Conservation (phyloP, 2,797 vertebrate genomes). For the Selene dorsalis region DNA sequence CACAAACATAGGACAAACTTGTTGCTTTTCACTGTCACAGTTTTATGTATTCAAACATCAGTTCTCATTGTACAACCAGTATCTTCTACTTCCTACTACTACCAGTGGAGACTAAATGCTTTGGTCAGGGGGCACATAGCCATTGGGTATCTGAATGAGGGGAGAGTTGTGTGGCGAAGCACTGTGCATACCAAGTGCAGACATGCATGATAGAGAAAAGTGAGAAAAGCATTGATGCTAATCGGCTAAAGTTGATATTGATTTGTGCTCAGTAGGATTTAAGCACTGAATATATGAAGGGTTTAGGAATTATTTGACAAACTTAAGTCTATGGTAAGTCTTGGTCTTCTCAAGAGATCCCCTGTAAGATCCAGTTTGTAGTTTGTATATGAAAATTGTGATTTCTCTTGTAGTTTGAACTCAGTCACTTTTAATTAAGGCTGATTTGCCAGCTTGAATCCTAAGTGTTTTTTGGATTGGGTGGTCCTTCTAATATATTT, state of each 20-base stretch:
- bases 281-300: not conserved
- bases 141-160: constrained; percentile 32
- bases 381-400: constrained; percentile 20
- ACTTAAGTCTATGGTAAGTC: not conserved
- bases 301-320: constrained; percentile 9
- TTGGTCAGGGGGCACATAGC: constrained; percentile 42
- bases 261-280: constrained; percentile 10
- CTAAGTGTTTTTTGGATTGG: constrained; percentile 48
- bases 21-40: constrained; percentile 11
- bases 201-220: constrained; percentile 28
- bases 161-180: constrained; percentile 11
- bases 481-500: constrained; percentile 49
- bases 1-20: not conserved
- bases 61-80: constrained; percentile 1
- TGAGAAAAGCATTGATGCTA: constrained; percentile 14
- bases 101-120: constrained; percentile 20
- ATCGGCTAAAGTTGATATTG: constrained; percentile 11
- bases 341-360: not conserved
- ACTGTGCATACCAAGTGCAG: constrained; percentile 43
- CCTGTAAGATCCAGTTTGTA: constrained; percentile 10
- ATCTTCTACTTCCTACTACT: constrained; percentile 25
- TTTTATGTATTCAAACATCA: constrained; percentile 30
- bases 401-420: constrained; percentile 35
- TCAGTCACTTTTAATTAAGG: constrained; percentile 13
- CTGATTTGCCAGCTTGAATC: constrained; percentile 30